phyloP scores from a whole-genome alignment of 2,797 vertebrate genomes.

The Pseudotriccus pelzelni region DNA sequence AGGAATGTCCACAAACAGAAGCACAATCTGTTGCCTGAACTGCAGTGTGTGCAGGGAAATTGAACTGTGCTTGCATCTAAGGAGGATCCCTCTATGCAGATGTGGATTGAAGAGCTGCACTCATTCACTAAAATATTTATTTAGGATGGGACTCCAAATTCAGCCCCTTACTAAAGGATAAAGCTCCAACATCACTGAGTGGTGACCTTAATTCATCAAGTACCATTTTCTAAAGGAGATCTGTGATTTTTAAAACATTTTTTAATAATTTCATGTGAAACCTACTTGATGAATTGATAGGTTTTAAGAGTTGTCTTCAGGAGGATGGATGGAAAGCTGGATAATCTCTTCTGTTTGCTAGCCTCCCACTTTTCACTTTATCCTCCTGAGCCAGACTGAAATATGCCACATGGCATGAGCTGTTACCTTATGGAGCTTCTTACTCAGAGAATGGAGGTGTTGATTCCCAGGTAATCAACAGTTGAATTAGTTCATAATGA shows the following conservation, averaged over 20 bases:
- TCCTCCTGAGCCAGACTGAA: background rate
- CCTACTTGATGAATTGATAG: background rate
- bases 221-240: background rate
- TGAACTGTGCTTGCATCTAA: background rate
- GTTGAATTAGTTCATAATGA: slow-evolving; percentile 60
- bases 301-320: background rate
- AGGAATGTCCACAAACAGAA: background rate
- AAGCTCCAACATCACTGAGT: background rate
- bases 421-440: background rate
- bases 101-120: background rate
- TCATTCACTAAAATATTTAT: background rate
- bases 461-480: slow-evolving; percentile 65
- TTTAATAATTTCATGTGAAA: background rate
- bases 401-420: background rate
- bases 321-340: background rate
- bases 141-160: background rate
- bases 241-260: background rate
- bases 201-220: background rate
- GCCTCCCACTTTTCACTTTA: background rate
- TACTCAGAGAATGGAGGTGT: slow-evolving; percentile 43
- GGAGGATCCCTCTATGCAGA: background rate
- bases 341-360: background rate
- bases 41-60: background rate
- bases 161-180: background rate
- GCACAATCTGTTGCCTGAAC: background rate